Evolutionary conservation across 1,140 invertebrate species (phyloP), one percentile per base, ranked within the genome.

Genomic region (Drosophila lacteicornis): DNA sequence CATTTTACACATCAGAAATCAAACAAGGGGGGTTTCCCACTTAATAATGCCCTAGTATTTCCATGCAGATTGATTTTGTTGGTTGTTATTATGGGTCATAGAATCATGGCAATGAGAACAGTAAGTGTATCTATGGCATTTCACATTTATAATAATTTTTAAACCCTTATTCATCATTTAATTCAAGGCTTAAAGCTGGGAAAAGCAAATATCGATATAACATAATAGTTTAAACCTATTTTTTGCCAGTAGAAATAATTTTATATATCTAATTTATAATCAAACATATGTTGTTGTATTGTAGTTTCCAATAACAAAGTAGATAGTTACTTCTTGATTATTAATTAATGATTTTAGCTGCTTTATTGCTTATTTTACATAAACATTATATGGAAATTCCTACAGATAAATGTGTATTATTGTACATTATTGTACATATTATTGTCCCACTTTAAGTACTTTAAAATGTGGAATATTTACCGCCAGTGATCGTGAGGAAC

Each of bases 1-100:
- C 73, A 43, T 67, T 76, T 76, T 49, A 79, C 66, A 62, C 79
- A 68, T 85, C 75, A 68, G 74, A 75, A 86, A 67, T 82, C 82
- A 63, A 36, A 55, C 3, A 25, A 15, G 15, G 69, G 68, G n/a
- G 65, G 42, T 17, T 47, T n/a, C 5, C 36, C 50, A 17, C 27
- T 50, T 22, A 9, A 17, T 36, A 33, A 63, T 59, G 19, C 11
- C 6, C 6, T 0, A 2, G 4, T 36, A 36, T 36, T 1, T 9
- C 3, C 3, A 11, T 11, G 33, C 3, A 11, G 33, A 11, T 36
- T 11, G 33, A 36, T 36, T 36, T 36, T 11, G 2, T 36, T 36
- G 3, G 3, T 1, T 36, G 11, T 36, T 36, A 11, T 36, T 36
- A 36, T 3, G 3, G 33, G 33, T 11, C 11, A 36, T 36, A 36